Conservation (phyloP, 2,113 vertebrate genomes). For the Oreocharis arfaki region DNA sequence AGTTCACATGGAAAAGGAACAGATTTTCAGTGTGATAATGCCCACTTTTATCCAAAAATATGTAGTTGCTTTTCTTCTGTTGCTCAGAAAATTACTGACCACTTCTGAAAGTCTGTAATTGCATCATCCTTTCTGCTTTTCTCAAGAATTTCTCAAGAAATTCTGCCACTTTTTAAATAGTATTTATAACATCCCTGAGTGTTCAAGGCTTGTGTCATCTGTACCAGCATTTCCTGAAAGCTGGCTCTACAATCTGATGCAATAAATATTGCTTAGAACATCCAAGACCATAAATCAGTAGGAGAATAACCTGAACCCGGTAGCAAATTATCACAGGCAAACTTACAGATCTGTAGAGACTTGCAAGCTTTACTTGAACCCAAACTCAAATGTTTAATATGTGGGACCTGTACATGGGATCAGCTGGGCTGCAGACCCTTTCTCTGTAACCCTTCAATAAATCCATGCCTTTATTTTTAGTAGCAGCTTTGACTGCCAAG, state of each 20-base stretch:
- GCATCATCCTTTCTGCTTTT: background rate
- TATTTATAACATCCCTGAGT: background rate
- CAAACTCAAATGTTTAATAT: background rate
- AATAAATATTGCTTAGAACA: constrained; percentile 23
- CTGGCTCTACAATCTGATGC: background rate
- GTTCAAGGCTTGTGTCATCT: background rate
- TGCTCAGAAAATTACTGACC: background rate
- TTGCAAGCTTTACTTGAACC: constrained; percentile 3
- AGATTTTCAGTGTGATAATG: background rate
- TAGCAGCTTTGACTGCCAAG: background rate
- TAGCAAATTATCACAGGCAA: constrained; percentile 28
- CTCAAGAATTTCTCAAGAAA: background rate
- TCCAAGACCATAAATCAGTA: background rate
- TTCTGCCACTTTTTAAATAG: background rate
- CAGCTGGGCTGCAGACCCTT: constrained; percentile 23
- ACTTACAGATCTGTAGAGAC: background rate
- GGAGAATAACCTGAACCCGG: background rate
- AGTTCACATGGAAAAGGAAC: background rate
- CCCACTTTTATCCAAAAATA: background rate
- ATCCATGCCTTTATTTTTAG: constrained; percentile 50
- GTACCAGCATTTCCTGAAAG: background rate
- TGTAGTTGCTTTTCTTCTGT: background rate
- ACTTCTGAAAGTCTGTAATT: background rate
- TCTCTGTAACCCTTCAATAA: constrained; percentile 25
- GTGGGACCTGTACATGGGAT: background rate